Percentiles rank a stretch among this genome's conserved stretches.
Conservation (phyloP, 2,888 invertebrate genomes). For the Dryomyza anilis region DNA sequence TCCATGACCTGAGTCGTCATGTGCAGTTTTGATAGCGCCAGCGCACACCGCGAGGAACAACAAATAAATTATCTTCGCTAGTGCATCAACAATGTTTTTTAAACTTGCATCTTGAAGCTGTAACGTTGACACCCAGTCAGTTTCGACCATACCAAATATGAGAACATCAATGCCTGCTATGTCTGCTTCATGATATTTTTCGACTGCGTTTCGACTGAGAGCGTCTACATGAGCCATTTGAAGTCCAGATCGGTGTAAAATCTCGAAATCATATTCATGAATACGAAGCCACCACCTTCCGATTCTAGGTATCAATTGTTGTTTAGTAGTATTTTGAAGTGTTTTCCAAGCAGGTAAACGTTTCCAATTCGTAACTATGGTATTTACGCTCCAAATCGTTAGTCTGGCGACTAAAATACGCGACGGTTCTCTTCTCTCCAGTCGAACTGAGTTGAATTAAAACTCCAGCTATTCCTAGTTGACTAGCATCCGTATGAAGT, state of each 20-base stretch:
- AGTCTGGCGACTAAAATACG: slow-evolving; percentile 21
- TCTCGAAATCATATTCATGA: background rate
- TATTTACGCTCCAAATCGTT: slow-evolving; percentile 13
- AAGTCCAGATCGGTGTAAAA: background rate
- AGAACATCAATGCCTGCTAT: no score
- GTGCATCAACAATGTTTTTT: slow-evolving; percentile 18
- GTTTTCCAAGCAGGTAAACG: slow-evolving; percentile 25
- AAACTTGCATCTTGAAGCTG: no score
- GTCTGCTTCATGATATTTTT: no score
- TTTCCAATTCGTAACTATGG: slow-evolving; percentile 11
- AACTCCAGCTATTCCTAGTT: slow-evolving; percentile 6
- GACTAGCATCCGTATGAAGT: slow-evolving; percentile 18
- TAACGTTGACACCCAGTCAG: no score
- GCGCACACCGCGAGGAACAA: no score
- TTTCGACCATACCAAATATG: no score
- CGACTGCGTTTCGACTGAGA: no score
- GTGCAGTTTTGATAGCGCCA: no score
- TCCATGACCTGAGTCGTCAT: no score
- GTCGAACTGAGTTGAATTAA: background rate
- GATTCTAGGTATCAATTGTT: background rate
- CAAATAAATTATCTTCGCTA: slow-evolving; percentile 20
- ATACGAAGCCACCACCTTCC: background rate
- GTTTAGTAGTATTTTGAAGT: slow-evolving; percentile 29
- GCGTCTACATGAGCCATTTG: background rate
- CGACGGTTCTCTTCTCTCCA: slow-evolving; percentile 1